A percentile compares a stretch with the other conserved stretches of the same genome.
Conservation (phyloP, 37 sponge, comb jelly and placozoan genomes). For the Beroe forskalii region DNA sequence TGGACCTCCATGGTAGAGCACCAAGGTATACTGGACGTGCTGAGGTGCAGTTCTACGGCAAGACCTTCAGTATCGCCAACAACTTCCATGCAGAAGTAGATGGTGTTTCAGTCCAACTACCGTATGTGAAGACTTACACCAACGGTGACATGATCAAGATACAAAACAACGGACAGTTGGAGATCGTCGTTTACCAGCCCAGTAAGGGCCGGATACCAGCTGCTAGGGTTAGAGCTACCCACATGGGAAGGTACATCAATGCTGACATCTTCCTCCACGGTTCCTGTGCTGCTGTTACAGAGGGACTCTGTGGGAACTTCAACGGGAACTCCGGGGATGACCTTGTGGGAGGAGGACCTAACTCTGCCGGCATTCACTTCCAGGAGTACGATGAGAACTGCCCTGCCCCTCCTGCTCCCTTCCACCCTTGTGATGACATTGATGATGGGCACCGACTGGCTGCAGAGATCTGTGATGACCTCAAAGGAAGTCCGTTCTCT, state of each 20-base stretch:
- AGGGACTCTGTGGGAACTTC: slow-evolving; percentile 33
- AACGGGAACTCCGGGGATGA: slow-evolving; percentile 28
- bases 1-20: too few relatives aligned
- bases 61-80: too few relatives aligned
- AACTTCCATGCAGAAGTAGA: too few relatives aligned
- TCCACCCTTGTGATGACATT: neutral
- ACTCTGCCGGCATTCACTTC: neutral
- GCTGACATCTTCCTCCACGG: slow-evolving; percentile 40
- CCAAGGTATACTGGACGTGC: too few relatives aligned
- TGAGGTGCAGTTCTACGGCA: too few relatives aligned
- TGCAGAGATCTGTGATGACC: too few relatives aligned
- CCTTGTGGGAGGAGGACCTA: neutral
- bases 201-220: neutral
- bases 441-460: too few relatives aligned
- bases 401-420: neutral
- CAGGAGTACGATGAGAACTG: slow-evolving; percentile 1
- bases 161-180: neutral
- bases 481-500: too few relatives aligned
- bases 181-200: neutral
- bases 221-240: neutral
- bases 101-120: too few relatives aligned
- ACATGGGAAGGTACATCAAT: neutral
- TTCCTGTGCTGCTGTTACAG: neutral
- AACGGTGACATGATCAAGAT: slow-evolving; percentile 13
- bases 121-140: neutral